Evolutionary conservation across 2,888 invertebrate genomes (phyloP).

Genomic region (Drosophila percnosoma): DNA sequence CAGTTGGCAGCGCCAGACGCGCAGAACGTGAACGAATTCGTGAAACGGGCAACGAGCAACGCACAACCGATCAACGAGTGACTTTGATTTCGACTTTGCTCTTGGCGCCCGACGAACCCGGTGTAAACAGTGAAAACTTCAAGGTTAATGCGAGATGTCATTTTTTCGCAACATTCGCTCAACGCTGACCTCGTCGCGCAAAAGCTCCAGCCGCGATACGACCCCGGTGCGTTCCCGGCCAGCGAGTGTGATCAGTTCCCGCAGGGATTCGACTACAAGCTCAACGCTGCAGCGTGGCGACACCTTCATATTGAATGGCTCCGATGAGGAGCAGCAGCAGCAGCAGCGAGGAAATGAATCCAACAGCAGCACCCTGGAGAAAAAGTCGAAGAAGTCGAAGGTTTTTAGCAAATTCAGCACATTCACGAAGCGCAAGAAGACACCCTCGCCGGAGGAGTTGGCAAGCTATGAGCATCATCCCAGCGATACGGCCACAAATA

Average conservation of each 20-base stretch:
- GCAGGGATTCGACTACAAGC: constrained; percentile 78
- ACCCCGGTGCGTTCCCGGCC: constrained; percentile 82
- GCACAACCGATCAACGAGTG: neutral
- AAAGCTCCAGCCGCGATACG: constrained; percentile 82
- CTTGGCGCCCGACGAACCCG: neutral
- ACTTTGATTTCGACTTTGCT: neutral
- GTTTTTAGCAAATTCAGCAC: constrained; percentile 83
- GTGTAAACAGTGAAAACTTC: constrained; percentile 1
- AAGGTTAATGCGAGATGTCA: constrained; percentile 75
- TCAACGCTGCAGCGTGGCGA: constrained; percentile 82
- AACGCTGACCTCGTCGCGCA: constrained; percentile 73
- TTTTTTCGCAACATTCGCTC: constrained; percentile 84
- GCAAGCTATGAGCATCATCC: constrained; percentile 80
- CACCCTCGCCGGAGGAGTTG: constrained; percentile 65
- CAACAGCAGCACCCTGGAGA: constrained; percentile 78
- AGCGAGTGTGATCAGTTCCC: constrained; percentile 70
- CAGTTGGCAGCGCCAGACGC: constrained; percentile 67
- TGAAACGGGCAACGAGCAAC: neutral
- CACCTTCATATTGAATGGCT: constrained; percentile 82
- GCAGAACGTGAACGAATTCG: constrained; percentile 14
- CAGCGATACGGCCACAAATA: constrained; percentile 81
- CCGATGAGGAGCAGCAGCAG: constrained; percentile 52
- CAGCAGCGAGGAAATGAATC: constrained; percentile 50
- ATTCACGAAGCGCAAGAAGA: constrained; percentile 83
- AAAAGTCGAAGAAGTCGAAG: constrained; percentile 82